Conservation (phyloP, 2,888 invertebrate species). For the Campaea margaritaria region DNA sequence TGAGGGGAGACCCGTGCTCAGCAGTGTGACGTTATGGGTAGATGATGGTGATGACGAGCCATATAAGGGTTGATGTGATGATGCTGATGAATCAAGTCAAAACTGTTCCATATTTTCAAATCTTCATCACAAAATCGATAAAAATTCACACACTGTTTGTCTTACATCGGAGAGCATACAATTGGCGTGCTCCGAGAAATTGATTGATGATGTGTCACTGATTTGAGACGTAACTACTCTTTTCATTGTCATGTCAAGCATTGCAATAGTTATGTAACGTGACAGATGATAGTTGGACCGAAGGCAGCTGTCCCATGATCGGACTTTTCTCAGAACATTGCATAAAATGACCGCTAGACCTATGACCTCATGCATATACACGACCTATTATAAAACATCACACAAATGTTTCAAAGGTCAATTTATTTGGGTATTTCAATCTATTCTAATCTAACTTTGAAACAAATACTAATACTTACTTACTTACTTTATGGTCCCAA, state of each 20-base stretch:
- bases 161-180: slow-evolving; percentile 19
- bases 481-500: too few relatives aligned
- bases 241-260: slow-evolving; percentile 35
- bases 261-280: slow-evolving; percentile 38
- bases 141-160: background rate
- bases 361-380: slow-evolving; percentile 27
- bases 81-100: too few relatives aligned
- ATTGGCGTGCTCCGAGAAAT: slow-evolving; percentile 26
- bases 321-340: slow-evolving; percentile 27
- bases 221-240: slow-evolving; percentile 41
- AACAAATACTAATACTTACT: too few relatives aligned
- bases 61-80: too few relatives aligned
- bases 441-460: background rate
- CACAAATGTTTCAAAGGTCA: slow-evolving; percentile 18
- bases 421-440: slow-evolving; percentile 11
- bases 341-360: slow-evolving; percentile 33
- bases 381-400: slow-evolving; percentile 19
- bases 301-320: slow-evolving; percentile 30
- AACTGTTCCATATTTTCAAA: too few relatives aligned
- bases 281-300: slow-evolving; percentile 34
- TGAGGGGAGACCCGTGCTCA: too few relatives aligned
- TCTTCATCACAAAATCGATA: background rate
- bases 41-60: too few relatives aligned
- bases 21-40: too few relatives aligned
- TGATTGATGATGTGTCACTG: slow-evolving; percentile 45